Base-by-base conservation (phyloP, 2,888 invertebrate genomes). In the Leptopilina syphax region DNA sequence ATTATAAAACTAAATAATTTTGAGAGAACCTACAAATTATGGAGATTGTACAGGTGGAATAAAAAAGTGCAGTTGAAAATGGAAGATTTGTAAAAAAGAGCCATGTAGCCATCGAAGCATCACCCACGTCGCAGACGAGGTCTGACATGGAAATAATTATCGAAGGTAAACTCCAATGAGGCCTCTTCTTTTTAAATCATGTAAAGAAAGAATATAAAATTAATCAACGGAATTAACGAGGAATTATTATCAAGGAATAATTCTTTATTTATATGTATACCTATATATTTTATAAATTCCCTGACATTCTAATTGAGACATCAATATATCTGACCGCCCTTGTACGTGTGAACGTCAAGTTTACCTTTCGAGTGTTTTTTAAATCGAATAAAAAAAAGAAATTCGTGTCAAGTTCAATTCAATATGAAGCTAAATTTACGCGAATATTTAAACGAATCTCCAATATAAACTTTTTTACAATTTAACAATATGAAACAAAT, bases 101-200 rank as follows among this genome's bases (percentile, higher is more conserved):
- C 86, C 88, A 89, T 79, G 86, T 80, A 0, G 85, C 87, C 5
- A 87, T 82, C 24, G 87, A 73, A 5, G 85, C 86, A 41, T 86
- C 85, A 24, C 88, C 86, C 8, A 85, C 82, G 77, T 89, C 87
- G 54, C 84, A 86, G 5, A 89, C 84, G 34, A 89, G 80, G 65
- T 89, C 87, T 1, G 84, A 78, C 81, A 89, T 79, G 44, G 85
- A 88, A 7, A 89, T 77, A 27, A 86, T 76, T 76, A 89, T 86
- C 41, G 86, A 84, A 41, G 89, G 89, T 6, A 89, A 81, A 83
- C 89, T 89, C 89, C 89, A 89, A 6, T 83, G 78, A 66, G 89
- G 85, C 54, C 81, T 86, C 77, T 85, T 86, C 89, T 89, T 65
- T 34, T 44, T 57, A 54, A 67, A 67, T 67, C 18, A 34, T 34